Percentiles rank a stretch among this genome's conserved stretches.
phyloP scores from a whole-genome alignment of 2,888 invertebrate species.

The Syritta pipiens region DNA sequence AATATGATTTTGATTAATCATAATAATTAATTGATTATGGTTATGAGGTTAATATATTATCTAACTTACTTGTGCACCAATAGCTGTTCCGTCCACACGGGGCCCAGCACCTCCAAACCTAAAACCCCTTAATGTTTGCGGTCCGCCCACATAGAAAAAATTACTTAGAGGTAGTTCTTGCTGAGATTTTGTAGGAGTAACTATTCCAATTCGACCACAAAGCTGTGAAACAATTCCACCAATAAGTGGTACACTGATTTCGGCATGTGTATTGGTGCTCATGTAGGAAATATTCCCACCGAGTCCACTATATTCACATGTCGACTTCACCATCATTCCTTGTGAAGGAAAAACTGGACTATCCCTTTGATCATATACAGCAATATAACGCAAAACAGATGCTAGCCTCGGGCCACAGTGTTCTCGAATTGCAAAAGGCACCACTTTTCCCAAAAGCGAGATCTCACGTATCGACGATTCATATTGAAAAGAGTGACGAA shows the following conservation, averaged over 20 bases:
- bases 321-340: conserved; percentile 86
- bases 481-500: conserved; percentile 92
- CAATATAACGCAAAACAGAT: conserved; percentile 90
- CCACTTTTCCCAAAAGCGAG: conserved; percentile 85
- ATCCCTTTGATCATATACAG: conserved; percentile 89
- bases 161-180: conserved; percentile 76
- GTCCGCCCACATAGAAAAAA: conserved; percentile 85
- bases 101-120: conserved; percentile 92
- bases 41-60: background rate
- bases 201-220: conserved; percentile 76
- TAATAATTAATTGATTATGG: background rate
- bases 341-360: conserved; percentile 88
- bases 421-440: conserved; percentile 92
- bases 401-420: conserved; percentile 92
- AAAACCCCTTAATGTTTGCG: conserved; percentile 93
- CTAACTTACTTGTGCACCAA: conserved; percentile 82
- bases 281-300: conserved; percentile 96
- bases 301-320: conserved; percentile 90
- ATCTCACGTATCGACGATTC: conserved; percentile 92
- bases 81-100: conserved; percentile 86
- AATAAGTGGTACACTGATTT: conserved; percentile 84
- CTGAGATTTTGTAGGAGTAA: conserved; percentile 75
- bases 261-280: conserved; percentile 88
- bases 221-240: conserved; percentile 78
- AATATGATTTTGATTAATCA: background rate